Base-by-base conservation (phyloP, 2,797 vertebrate genomes). In the Crocodylus rhombifer region DNA sequence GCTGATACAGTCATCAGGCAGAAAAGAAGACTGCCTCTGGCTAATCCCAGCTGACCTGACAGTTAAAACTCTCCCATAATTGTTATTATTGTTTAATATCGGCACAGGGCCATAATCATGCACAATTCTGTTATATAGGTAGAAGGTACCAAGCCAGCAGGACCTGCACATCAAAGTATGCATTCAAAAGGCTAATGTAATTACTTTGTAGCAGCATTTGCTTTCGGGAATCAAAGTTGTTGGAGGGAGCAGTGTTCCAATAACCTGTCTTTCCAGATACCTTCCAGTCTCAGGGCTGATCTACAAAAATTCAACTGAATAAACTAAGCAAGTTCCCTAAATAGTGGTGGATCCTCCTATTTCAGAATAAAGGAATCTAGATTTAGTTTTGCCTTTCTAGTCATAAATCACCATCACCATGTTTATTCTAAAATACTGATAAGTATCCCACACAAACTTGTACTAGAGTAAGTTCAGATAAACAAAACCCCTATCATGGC, bases 21-120 rank as follows among this genome's bases (percentile, higher is more conserved):
- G 30, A 14, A 25, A 64, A 57, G 10, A 67, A 28, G 25, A 17
- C 0, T 0, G 2, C 18, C 28, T 17, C 28, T 57, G 33, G 33
- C 36, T 33, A 13, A 26, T 11, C 51, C 73, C 62, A 83, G 20
- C 4, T 76, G 51, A 26, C 11, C 25, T 25, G 11, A 26, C 17
- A 26, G 3, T 33, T 18, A 2, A 71, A 23, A 1, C 0, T 3
- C 3, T 87, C 67, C 64, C 42, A 17, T 4, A 30, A 4, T 16
- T 14, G 1, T 1, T 9, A 4, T 26, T 64, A 42, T 12, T 4
- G 6, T 8, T 63, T 14, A 18, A 18, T 21, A 64, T 42, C 2
- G 26, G 4, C 3, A 10, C 62, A 76, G 77, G 26, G 9, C 80
- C 42, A 4, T 3, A 4, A 30, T 5, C n/a, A 26, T 20, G 1